Evolutionary conservation across 2,888 invertebrate species (phyloP).

Genomic region (Chaitophorus viminalis): DNA sequence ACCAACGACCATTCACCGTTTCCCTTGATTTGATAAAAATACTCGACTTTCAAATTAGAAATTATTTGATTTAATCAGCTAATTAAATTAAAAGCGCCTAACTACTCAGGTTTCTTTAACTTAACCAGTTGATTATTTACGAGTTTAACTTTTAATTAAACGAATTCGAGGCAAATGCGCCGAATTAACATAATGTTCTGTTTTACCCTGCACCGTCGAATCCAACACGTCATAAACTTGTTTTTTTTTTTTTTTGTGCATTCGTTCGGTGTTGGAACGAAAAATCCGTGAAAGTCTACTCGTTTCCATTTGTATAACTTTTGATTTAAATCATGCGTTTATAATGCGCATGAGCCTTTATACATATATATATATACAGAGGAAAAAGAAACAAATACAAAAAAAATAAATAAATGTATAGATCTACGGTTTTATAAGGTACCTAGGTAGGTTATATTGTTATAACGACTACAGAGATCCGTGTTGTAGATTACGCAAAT

Average conservation of each 20-base stretch:
- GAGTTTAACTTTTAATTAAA: constrained; percentile 45
- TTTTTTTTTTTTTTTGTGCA: neutral
- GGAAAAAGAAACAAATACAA: neutral
- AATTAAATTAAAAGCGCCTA: constrained; percentile 4
- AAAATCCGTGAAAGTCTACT: neutral
- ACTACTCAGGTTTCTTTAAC: neutral
- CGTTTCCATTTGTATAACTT: constrained; percentile 3
- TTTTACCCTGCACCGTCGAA: neutral
- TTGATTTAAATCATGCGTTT: constrained; percentile 30
- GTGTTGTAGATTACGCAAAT: constrained; percentile 50
- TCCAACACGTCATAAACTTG: neutral
- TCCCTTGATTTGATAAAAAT: neutral
- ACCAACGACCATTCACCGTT: neutral
- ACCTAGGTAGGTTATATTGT: neutral
- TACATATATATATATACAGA: no score
- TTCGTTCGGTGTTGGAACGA: neutral
- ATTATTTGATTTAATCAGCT: neutral
- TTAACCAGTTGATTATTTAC: constrained; percentile 34
- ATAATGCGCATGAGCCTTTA: constrained; percentile 23
- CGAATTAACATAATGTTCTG: neutral
- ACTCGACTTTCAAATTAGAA: neutral
- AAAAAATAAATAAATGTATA: no score
- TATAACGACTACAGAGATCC: constrained; percentile 25
- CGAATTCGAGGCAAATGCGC: neutral
- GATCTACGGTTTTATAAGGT: neutral